Evolutionary conservation across 2,113 vertebrate genomes (phyloP), one percentile per base, ranked within the genome.

Genomic region (Talpa occidentalis): DNA sequence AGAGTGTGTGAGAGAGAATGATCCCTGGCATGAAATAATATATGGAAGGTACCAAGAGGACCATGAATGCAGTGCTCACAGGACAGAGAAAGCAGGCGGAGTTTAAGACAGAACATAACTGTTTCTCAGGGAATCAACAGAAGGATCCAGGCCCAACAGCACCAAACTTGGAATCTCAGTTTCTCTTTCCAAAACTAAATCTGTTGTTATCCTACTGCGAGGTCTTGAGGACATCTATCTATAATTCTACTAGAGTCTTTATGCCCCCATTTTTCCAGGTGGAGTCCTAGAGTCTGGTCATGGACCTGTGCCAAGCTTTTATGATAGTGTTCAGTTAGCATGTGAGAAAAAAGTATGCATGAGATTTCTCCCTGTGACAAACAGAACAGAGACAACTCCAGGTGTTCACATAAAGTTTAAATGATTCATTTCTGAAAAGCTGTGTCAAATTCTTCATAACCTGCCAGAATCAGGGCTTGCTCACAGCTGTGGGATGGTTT

Each of bases 391-490:
- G 62, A 37, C n/a, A 69, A 44, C 42, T 81, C 81, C 85, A 93
- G 81, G 85, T 91, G 59, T 82, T 89, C 89, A 70, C 26, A 77
- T 70, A 19, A 66, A 94, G 59, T 89, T 89, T 54, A 70, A 40
- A 74, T n/a, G 16, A 26, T 85, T 80, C 40, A 11, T 67, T 54
- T 76, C 78, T 83, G 78, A 56, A 77, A 91, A 89, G n/a, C 54
- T 88, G 64, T 47, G 67, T 85, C 52, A 78, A 47, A 21, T n/a
- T 56, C 78, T 37, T 42, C 56, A 52, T 21, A 78, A n/a, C 19
- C 52, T 44, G 6, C 56, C 56, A 60, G 74, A 73, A 30, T 64
- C 21, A 10, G 81, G 28, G 28, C n/a, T 35, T 49, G 1, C 69
- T 88, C 44, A 22, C 26, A 81, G 69, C 24, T 40, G 69, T 19